A percentile compares a stretch with the other conserved stretches of the same genome.
These are phyloP conservation scores for Carcina quercana DNA, from an alignment of 2,888 invertebrate species.

Conservation along the genomic window DNA sequence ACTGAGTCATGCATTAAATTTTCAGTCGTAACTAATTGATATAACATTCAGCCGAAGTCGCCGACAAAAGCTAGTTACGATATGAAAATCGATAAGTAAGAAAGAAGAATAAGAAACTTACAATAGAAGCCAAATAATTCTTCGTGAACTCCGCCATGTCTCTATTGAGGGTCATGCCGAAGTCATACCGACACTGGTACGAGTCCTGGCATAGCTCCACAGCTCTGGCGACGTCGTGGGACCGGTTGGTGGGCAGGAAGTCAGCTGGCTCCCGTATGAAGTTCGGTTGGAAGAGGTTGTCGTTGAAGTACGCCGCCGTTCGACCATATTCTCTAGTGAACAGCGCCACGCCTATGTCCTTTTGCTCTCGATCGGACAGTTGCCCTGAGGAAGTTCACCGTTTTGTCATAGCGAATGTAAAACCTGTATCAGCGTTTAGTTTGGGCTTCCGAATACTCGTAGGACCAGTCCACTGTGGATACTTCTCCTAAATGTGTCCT, in stretches of 20 bases:
- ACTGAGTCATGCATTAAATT: no score
- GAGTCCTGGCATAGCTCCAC: constrained; percentile 84
- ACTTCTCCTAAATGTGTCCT: no score
- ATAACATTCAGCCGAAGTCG: neutral
- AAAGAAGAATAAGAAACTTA: constrained; percentile 36
- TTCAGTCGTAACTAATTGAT: no score
- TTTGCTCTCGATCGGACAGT: constrained; percentile 84
- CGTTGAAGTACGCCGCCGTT: constrained; percentile 87
- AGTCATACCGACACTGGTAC: constrained; percentile 92
- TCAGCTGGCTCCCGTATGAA: constrained; percentile 80
- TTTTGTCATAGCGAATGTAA: no score
- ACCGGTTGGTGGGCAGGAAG: constrained; percentile 83
- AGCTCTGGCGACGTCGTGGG: constrained; percentile 77
- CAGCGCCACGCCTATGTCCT: constrained; percentile 81
- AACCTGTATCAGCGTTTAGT: no score
- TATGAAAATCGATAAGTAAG: constrained; percentile 15
- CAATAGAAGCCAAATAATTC: constrained; percentile 82
- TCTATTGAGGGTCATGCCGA: constrained; percentile 86
- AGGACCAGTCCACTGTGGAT: no score
- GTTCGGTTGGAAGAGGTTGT: constrained; percentile 84
- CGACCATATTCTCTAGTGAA: constrained; percentile 87
- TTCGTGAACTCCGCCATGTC: constrained; percentile 91
- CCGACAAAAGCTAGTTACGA: constrained; percentile 17
- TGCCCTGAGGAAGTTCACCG: no score
- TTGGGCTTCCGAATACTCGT: no score